phyloP scores from a whole-genome alignment of 92 coral and sea anemone genomes.

The Pocillopora grandis region DNA sequence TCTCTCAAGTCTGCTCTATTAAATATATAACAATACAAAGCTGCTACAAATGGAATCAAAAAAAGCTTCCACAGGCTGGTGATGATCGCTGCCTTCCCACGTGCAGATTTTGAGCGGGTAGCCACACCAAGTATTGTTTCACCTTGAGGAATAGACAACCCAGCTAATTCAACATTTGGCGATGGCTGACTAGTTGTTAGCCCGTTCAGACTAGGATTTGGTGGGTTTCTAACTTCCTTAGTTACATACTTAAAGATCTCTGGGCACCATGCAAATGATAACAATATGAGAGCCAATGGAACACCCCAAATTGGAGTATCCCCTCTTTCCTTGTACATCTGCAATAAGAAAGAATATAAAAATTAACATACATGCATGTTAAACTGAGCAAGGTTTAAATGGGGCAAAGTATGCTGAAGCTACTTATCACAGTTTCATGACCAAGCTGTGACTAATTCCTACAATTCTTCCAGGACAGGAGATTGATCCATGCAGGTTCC shows the following conservation, averaged over 20 bases:
- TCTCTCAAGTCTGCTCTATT: conserved; percentile 16
- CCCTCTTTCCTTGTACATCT: not conserved
- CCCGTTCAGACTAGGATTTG: not conserved
- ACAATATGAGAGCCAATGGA: conserved; percentile 61
- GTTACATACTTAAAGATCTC: conserved; percentile 55
- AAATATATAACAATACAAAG: conserved; percentile 48
- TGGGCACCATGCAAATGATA: conserved; percentile 92
- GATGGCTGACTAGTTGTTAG: not conserved
- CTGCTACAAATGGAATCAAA: conserved; percentile 83
- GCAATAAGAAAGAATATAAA: not conserved
- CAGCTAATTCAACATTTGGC: conserved; percentile 23
- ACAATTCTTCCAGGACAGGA: no score
- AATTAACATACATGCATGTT: not conserved
- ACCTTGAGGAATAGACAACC: conserved; percentile 20
- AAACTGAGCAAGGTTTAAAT: no score
- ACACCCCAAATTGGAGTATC: conserved; percentile 26
- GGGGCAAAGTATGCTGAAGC: no score
- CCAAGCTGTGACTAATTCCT: no score
- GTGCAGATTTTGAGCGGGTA: conserved; percentile 51
- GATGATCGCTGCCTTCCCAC: conserved; percentile 82
- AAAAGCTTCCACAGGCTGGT: conserved; percentile 73
- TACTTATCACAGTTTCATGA: no score
- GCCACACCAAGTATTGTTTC: conserved; percentile 7
- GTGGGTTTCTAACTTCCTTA: conserved; percentile 32
- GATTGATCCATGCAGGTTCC: no score